Base-by-base conservation (phyloP, 2,888 invertebrate genomes). In the Pedicia rivosa region DNA sequence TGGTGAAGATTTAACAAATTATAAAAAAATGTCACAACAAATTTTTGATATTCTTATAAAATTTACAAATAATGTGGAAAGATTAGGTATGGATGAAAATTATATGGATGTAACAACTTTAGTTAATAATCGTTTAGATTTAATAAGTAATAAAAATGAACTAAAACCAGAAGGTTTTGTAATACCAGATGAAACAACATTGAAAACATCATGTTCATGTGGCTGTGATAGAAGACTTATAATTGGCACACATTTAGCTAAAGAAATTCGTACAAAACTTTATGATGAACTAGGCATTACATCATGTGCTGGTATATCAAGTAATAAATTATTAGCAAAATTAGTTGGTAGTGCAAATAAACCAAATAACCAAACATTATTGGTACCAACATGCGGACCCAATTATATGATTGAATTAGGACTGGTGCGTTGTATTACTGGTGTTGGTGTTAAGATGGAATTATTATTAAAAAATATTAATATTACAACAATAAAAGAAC, bases 21-120 rank as follows among this genome's bases (percentile, higher is more conserved):
- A 88, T 54, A 71, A 86, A 47, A 69, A 77, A 41, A 74, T 76
- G 56, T 87, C 87, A 2, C 71, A 74, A 44, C 76, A 78, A 60
- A 74, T 87, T 43, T 78, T 78, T 45, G 70, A 72, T 41, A 61
- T 78, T 42, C 60, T 87, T 42, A 72, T 75, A 45, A 71, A 69
- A 48, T 84, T 75, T 62, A 78, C 79, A 39, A 68, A 72, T 35
- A 61, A 72, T 34, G 81, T 86, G 0, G 87, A 88, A 56, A 73
- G 82, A 50, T 64, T 87, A 37, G 86, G 87, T 10, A 69, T 87
- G 52, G 87, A 88, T 60, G 88, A 88, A 56, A 84, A 83, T 55
- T 87, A 68, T 56, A 64, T 87, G 48, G 87, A 88, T 63, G 75
- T 86, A 44, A 77, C 81, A 44, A 67, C 71, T 39, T 52, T 78